Base-by-base conservation (phyloP, 2,888 invertebrate species). In the Drosophila sordidula region DNA sequence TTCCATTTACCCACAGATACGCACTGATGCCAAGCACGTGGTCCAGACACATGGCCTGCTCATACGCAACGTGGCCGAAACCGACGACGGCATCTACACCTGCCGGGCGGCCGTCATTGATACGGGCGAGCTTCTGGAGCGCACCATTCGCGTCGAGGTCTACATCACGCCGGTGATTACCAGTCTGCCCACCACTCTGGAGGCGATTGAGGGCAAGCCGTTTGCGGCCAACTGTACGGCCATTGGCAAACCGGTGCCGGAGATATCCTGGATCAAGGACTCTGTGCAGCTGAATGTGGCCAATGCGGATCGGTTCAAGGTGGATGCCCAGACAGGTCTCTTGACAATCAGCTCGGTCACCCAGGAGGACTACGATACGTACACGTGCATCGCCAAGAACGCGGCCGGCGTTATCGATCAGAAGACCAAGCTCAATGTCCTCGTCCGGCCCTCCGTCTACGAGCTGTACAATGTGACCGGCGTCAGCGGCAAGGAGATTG, bases 31-130 rank as follows among this genome's bases (percentile, higher is more conserved):
- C 51, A 94, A 95, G 90, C 96, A 96, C 87, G 94, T 97, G 12
- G 94, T 96, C 58, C 95, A 95, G 78, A 93, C 95, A 0, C 95
- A 96, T 78, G 97, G 97, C 0, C 92, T 98, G 11, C 92, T 95
- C 62, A 96, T 98, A 67, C 95, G 95, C 79, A 95, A 95, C 79
- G 95, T 97, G 0, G 94, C 95, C 77, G 96, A 96, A 90, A 94
- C 95, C 14, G 97, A 98, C 86, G 97, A 97, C 89, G 98, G 97
- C 0, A 94, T 95, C 9, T 98, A 98, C 90, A 96, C 95, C 4
- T 98, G 98, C 90, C 94, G 97, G 46, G 98, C 97, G n/a, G 95
- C 96, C 41, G 97, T 97, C 0, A 94, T 95, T 16, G 94, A 94
- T 72, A 96, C 97, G 39, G 98, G 97, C 41, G 95, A 97, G 90